Conservation (phyloP, 2,888 invertebrate species). For the Capitulum mitella region DNA sequence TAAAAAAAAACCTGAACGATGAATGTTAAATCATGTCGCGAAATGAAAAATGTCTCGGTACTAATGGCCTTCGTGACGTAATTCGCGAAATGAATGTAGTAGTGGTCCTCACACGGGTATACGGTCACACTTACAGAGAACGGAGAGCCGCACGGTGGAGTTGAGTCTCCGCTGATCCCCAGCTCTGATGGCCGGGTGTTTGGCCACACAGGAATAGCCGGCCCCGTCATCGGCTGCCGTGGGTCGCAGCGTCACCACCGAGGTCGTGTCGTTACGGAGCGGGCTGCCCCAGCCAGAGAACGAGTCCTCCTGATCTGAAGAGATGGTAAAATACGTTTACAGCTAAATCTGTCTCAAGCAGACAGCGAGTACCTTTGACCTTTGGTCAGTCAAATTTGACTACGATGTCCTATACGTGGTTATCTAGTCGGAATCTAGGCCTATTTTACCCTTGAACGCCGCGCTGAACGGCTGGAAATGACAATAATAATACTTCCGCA, state of each 20-base stretch:
- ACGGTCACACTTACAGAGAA: slow-evolving; percentile 77
- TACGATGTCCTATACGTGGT: too few relatives aligned
- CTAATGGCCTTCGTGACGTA: background rate
- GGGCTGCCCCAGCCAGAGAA: background rate
- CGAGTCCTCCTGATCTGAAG: slow-evolving; percentile 10
- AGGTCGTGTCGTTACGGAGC: slow-evolving; percentile 38
- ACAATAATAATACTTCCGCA: too few relatives aligned
- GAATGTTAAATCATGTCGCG: too few relatives aligned
- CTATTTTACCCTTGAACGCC: too few relatives aligned
- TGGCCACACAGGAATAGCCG: slow-evolving; percentile 81
- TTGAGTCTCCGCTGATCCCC: slow-evolving; percentile 46
- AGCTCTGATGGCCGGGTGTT: slow-evolving; percentile 64
- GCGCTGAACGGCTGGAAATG: too few relatives aligned
- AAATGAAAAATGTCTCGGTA: too few relatives aligned
- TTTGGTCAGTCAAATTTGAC: background rate
- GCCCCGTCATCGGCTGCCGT: slow-evolving; percentile 80
- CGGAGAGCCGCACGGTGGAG: slow-evolving; percentile 75
- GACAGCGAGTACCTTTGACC: too few relatives aligned
- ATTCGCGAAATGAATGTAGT: too few relatives aligned
- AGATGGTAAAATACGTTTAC: background rate
- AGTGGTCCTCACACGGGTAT: too few relatives aligned
- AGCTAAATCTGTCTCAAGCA: too few relatives aligned
- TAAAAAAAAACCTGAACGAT: too few relatives aligned
- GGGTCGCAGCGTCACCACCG: slow-evolving; percentile 53
- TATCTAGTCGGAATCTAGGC: too few relatives aligned